Evolutionary conservation across 1,140 invertebrate species (phyloP).

Genomic region (Lethrus apterus): DNA sequence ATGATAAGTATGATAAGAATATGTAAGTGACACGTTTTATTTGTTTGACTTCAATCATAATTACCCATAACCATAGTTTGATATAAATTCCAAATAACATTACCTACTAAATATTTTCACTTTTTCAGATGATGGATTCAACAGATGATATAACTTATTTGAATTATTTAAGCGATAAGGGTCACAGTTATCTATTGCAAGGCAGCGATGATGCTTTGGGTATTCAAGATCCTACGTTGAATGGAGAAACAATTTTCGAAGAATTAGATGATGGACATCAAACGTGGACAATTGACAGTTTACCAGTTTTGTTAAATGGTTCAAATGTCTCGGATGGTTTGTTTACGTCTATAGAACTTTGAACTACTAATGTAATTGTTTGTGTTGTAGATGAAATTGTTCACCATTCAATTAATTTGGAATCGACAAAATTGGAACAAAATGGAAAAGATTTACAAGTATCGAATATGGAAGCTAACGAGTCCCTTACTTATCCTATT

Average conservation of each 20-base stretch:
- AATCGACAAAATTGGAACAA: constrained; percentile 7
- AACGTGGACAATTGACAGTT: constrained; percentile 26
- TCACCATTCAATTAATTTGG: not conserved
- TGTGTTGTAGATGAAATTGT: constrained; percentile 1
- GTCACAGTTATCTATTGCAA: constrained; percentile 26
- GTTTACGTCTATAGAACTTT: not conserved
- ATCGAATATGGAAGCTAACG: constrained; percentile 6
- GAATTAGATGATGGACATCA: constrained; percentile 24
- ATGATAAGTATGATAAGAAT: too few species aligned
- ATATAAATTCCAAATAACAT: too few species aligned
- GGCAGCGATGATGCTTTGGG: constrained; percentile 22
- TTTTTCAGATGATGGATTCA: too few species aligned
- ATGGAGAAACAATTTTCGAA: constrained; percentile 28
- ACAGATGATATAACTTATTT: constrained; percentile 28
- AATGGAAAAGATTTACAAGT: not conserved
- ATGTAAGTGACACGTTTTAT: too few species aligned
- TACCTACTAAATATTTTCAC: too few species aligned
- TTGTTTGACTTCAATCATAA: too few species aligned
- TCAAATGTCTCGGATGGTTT: not conserved
- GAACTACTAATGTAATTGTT: not conserved
- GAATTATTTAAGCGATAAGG: constrained; percentile 26
- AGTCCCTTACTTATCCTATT: constrained; percentile 14
- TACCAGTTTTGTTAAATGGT: constrained; percentile 27
- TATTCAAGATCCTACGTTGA: constrained; percentile 19
- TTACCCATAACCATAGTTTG: too few species aligned